These are phyloP conservation scores for Cephalopachus bancanus DNA, from an alignment of 2,797 vertebrate genomes.

Conservation along the genomic window DNA sequence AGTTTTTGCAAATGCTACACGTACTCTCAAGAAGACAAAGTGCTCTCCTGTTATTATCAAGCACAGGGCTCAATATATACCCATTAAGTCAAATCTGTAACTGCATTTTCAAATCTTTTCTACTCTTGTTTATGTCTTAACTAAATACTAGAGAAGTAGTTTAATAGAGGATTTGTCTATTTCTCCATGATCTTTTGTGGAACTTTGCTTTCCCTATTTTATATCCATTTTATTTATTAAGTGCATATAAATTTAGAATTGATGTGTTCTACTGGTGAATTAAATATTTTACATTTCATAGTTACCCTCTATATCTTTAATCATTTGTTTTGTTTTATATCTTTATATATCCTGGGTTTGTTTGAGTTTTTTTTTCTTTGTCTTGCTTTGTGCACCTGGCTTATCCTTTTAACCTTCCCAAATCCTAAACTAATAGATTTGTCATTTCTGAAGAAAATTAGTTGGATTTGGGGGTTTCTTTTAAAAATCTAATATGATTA, in stretches of 20 bases:
- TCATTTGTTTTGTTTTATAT: neutral
- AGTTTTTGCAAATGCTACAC: neutral
- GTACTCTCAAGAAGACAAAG: neutral
- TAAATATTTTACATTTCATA: neutral
- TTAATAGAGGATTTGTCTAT: neutral
- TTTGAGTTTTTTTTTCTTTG: neutral
- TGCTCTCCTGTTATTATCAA: neutral
- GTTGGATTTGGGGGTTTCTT: neutral
- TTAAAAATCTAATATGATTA: neutral
- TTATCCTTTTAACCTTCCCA: constrained; percentile 20
- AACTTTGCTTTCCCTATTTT: constrained; percentile 45
- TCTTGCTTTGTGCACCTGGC: neutral
- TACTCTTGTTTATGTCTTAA: neutral
- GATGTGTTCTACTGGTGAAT: neutral
- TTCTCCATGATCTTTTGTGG: neutral
- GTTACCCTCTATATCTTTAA: neutral
- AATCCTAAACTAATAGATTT: constrained; percentile 1
- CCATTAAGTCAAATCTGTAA: neutral
- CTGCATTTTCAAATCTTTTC: neutral
- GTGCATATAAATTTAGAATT: constrained; percentile 31
- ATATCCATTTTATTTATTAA: constrained; percentile 10
- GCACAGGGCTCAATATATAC: neutral
- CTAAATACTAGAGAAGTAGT: neutral
- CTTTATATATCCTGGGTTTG: neutral
- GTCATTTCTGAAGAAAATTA: neutral